Evolutionary conservation across 2,888 invertebrate species (phyloP).

Genomic region (Melitaea athalia): DNA sequence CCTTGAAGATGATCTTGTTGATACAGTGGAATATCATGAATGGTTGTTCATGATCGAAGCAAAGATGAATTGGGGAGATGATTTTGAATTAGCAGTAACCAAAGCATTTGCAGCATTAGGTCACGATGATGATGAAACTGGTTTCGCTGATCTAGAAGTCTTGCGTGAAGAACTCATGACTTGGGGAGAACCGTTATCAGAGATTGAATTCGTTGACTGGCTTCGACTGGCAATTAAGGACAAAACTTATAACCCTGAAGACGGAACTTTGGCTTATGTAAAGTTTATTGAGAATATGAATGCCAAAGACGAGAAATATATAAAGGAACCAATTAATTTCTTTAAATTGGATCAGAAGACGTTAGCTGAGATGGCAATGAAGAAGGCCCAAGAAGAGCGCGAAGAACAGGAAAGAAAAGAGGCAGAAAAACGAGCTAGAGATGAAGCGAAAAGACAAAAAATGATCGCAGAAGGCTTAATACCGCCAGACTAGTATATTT

Average conservation of each 20-base stretch:
- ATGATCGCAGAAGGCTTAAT: conserved; percentile 69
- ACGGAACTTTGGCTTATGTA: conserved; percentile 57
- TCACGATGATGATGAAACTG: conserved; percentile 67
- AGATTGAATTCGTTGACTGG: conserved; percentile 69
- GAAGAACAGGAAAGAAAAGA: conserved; percentile 64
- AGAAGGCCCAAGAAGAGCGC: conserved; percentile 67
- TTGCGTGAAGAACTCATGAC: conserved; percentile 61
- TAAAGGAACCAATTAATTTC: conserved; percentile 71
- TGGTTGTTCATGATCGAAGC: conserved; percentile 74
- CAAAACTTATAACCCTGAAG: conserved; percentile 60
- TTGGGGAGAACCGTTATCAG: conserved; percentile 71
- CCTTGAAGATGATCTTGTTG: conserved; percentile 71
- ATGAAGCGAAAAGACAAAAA: conserved; percentile 64
- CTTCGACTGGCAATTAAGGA: conserved; percentile 62
- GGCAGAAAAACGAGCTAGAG: conserved; percentile 59
- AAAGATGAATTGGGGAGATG: conserved; percentile 71
- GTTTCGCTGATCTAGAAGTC: conserved; percentile 57
- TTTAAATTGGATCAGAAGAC: conserved; percentile 76
- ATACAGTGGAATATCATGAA: conserved; percentile 70
- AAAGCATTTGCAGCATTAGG: conserved; percentile 66
- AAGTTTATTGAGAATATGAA: conserved; percentile 76
- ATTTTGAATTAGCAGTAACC: conserved; percentile 62
- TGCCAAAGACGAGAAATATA: conserved; percentile 60
- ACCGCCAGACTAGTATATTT: conserved; percentile 41
- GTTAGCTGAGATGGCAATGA: conserved; percentile 67